phyloP scores from a whole-genome alignment of 2,113 vertebrate species.

The Petrocephalus zakoni region DNA sequence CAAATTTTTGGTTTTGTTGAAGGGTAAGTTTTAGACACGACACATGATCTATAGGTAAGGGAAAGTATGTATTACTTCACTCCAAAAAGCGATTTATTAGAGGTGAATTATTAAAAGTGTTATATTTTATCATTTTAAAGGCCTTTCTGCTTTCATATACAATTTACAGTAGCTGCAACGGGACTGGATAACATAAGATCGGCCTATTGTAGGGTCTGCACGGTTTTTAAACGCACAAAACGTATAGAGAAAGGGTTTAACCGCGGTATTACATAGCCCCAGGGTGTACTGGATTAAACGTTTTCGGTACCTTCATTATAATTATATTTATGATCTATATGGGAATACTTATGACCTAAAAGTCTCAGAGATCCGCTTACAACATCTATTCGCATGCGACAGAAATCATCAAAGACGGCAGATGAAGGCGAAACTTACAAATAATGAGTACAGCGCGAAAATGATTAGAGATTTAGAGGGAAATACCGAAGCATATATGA shows the following conservation, averaged over 20 bases:
- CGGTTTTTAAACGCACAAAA: not conserved
- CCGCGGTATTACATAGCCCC: not conserved
- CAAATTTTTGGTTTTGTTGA: not conserved
- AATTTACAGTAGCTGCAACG: not conserved
- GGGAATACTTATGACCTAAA: not conserved
- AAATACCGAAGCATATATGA: not conserved
- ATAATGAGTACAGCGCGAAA: not conserved
- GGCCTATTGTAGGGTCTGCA: not conserved
- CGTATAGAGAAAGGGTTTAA: not conserved
- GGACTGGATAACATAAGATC: not conserved
- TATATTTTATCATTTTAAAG: not conserved
- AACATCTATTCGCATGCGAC: not conserved
- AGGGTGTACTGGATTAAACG: not conserved
- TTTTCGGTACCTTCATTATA: not conserved
- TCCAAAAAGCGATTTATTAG: not conserved
- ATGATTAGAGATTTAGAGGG: not conserved
- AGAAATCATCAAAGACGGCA: not conserved
- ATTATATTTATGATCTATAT: not conserved
- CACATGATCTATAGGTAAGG: not conserved
- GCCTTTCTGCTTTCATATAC: not conserved
- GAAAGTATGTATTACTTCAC: not conserved
- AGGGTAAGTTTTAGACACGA: not conserved
- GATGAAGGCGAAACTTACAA: not conserved
- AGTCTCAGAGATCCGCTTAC: not conserved
- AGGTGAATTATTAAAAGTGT: not conserved